A percentile compares a stretch with the other conserved stretches of the same genome.
phyloP scores from a whole-genome alignment of 2,797 vertebrate genomes.

The Myotis vivesi region DNA sequence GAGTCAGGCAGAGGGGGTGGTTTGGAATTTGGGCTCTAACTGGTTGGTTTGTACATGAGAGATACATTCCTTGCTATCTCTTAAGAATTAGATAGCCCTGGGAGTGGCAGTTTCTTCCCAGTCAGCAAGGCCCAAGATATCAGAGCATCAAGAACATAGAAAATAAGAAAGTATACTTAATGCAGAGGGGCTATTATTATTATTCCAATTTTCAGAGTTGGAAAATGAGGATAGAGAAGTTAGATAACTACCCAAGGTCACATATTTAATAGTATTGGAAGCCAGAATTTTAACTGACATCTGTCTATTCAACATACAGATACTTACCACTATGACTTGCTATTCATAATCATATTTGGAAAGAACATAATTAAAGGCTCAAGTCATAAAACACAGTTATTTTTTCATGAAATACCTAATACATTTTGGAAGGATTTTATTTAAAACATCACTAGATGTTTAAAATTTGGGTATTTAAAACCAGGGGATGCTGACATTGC shows the following conservation, averaged over 20 bases:
- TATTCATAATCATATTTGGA: background rate
- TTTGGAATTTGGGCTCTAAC: background rate
- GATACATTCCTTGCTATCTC: background rate
- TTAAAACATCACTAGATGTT: background rate
- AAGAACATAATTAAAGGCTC: background rate
- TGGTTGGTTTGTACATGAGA: background rate
- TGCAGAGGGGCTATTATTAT: background rate
- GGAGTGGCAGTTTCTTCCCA: background rate
- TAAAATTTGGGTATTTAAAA: background rate
- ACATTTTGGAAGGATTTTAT: background rate
- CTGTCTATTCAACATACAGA: background rate
- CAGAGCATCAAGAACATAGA: background rate
- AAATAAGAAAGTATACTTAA: background rate
- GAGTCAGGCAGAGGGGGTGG: background rate
- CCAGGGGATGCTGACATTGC: background rate
- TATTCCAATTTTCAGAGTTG: background rate
- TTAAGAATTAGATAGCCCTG: background rate
- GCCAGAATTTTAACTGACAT: background rate
- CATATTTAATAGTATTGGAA: background rate
- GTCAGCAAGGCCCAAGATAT: background rate
- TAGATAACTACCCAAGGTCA: background rate
- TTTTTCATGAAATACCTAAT: background rate
- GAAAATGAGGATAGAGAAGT: slow-evolving; percentile 23
- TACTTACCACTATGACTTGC: background rate
- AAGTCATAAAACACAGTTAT: background rate